Base-by-base conservation (phyloP, 2,113 vertebrate species). In the Aspiorhynchus laticeps region DNA sequence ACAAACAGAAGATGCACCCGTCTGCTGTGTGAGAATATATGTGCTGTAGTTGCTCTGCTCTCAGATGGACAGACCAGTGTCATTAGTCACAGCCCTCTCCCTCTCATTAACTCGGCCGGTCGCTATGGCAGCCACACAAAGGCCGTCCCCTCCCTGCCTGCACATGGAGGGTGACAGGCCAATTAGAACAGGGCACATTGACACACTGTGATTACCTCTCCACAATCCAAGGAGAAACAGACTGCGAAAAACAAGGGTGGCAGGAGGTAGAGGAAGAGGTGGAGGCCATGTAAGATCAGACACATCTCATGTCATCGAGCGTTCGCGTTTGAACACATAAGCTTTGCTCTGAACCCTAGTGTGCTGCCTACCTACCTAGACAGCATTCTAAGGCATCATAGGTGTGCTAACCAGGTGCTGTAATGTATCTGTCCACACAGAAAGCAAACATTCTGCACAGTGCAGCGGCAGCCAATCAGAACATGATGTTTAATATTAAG, bases 61-160 rank as follows among this genome's bases (percentile, higher is more conserved):
- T 53, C 93, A 91, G 92, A 93, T 93, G 93, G 93, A 93, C 93
- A 92, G 93, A 92, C 91, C 90, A 91, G 92, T 94, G 94, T 93
- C 93, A 95, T 95, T 94, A 95, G 94, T 95, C 94, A 94, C 94
- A 94, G 93, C 91, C 85, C 89, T 93, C 92, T 94, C 92, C 51
- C 88, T 91, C 93, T 94, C 94, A 94, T 94, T 94, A 94, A 93
- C 93, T 91, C 91, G 89, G 92, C 90, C 91, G 90, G 94, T 95
- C 93, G 85, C 93, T 92, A 94, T 94, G 94, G 93, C 93, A 93
- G 93, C 94, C 91, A 90, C 89, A 94, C 93, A 94, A 95, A 94
- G 94, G 91, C 91, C 90, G 81, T 84, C 92, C 91, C 89, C 90
- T 89, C 90, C 81, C 53, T 77, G 78, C 76, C 85, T 88, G 90